phyloP scores from a whole-genome alignment of 30 jellyfish, hydroid and myxozoan genomes.

The Nemopilema nomurai region DNA sequence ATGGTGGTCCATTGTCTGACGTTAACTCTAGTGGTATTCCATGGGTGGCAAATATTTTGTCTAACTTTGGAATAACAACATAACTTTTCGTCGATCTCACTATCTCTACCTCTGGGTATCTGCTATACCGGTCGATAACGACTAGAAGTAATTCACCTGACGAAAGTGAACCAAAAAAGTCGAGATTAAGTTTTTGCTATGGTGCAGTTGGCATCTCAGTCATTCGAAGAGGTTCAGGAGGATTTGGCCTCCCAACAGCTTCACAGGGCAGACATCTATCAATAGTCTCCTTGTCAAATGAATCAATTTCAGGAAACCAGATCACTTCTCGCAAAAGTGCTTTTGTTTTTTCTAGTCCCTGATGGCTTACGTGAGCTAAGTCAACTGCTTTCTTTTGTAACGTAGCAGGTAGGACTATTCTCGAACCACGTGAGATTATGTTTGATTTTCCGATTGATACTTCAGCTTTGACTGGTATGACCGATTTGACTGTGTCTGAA shows the following conservation, averaged over 20 bases:
- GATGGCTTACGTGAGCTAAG: slow-evolving; percentile 39
- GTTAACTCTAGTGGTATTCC: slow-evolving; percentile 33
- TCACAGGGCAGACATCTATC: slow-evolving; percentile 41
- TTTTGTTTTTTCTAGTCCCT: slow-evolving; percentile 24
- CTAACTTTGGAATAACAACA: slow-evolving; percentile 49
- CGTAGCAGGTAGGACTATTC: slow-evolving; percentile 31
- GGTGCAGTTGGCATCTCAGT: slow-evolving; percentile 9
- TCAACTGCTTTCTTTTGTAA: slow-evolving; percentile 24
- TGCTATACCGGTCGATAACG: slow-evolving; percentile 19
- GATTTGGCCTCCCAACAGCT: slow-evolving; percentile 13
- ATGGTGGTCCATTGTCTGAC: slow-evolving; percentile 70
- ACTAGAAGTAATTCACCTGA: slow-evolving; percentile 63
- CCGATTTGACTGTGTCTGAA: slow-evolving; percentile 23
- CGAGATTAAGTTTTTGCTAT: slow-evolving; percentile 1
- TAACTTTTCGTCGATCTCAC: slow-evolving; percentile 45
- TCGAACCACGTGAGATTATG: slow-evolving; percentile 26
- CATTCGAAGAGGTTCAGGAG: background rate
- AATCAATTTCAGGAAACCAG: slow-evolving; percentile 48
- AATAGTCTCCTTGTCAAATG: slow-evolving; percentile 15
- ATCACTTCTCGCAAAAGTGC: slow-evolving; percentile 23
- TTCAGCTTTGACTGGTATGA: slow-evolving; percentile 16
- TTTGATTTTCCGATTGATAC: slow-evolving; percentile 15
- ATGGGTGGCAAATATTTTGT: slow-evolving; percentile 30
- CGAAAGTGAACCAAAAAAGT: slow-evolving; percentile 56
- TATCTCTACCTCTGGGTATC: slow-evolving; percentile 70